Percentiles rank a stretch among this genome's conserved stretches.
Evolutionary conservation across 1,140 invertebrate genomes (phyloP).

Genomic region (Diuraphis noxia): DNA sequence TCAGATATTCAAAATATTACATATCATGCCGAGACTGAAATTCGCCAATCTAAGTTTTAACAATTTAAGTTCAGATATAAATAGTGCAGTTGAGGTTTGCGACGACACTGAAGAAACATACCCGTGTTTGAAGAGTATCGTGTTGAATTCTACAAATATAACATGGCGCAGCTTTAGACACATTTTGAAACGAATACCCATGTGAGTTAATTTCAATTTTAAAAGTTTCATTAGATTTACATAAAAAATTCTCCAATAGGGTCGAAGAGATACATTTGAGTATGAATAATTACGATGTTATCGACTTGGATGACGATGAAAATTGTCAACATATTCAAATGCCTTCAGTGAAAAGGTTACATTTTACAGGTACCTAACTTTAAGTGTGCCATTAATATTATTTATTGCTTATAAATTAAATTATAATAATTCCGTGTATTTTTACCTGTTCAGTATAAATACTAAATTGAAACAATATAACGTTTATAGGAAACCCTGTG

Average conservation of each 20-base stretch:
- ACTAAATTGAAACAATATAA: not conserved
- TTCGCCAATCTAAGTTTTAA: constrained; percentile 93
- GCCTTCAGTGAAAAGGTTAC: constrained; percentile 67
- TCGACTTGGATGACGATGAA: constrained; percentile 65
- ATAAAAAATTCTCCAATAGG: constrained; percentile 57
- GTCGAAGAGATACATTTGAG: constrained; percentile 89
- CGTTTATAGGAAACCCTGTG: constrained; percentile 79
- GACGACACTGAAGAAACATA: constrained; percentile 55
- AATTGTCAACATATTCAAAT: constrained; percentile 53
- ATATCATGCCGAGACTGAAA: constrained; percentile 82
- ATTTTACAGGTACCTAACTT: constrained; percentile 71
- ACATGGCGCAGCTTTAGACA: constrained; percentile 81
- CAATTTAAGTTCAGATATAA: constrained; percentile 66
- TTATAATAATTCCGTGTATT: not conserved
- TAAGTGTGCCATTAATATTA: not conserved
- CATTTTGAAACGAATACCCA: constrained; percentile 73
- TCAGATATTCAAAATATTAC: constrained; percentile 80
- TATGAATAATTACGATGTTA: constrained; percentile 79
- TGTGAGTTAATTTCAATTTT: constrained; percentile 58
- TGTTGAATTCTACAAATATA: constrained; percentile 83
- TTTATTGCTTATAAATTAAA: not conserved
- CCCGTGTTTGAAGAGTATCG: constrained; percentile 60
- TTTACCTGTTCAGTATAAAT: not conserved
- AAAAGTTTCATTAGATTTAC: not conserved
- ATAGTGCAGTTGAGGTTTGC: constrained; percentile 11